A percentile compares a stretch with the other conserved stretches of the same genome.
phyloP scores from a whole-genome alignment of 30 jellyfish, hydroid and myxozoan species.

The Nemopilema nomurai region DNA sequence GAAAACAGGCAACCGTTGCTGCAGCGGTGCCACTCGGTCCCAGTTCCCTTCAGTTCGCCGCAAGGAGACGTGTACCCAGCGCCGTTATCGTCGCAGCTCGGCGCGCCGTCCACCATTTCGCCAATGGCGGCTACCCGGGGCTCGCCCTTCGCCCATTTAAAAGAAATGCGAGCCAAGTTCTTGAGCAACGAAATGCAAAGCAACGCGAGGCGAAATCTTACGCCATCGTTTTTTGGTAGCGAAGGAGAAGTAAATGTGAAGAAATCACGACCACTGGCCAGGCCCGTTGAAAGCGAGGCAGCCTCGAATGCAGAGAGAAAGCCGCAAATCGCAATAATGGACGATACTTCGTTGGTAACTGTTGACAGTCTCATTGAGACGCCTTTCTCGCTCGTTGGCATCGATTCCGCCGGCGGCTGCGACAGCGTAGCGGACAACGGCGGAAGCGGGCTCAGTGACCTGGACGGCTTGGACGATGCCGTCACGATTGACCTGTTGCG shows the following conservation, averaged over 20 bases:
- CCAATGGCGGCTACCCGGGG: constrained; percentile 13
- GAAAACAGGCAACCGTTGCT: constrained; percentile 21
- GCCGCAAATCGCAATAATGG: constrained; percentile 5
- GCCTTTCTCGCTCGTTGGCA: constrained; percentile 30
- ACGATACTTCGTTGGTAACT: constrained; percentile 24
- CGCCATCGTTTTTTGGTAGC: constrained; percentile 31
- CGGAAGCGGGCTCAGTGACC: constrained; percentile 53
- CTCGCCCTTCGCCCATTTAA: constrained; percentile 20
- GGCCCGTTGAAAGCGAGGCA: background rate
- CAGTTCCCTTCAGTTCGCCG: constrained; percentile 51
- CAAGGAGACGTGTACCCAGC: constrained; percentile 47
- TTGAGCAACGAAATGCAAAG: constrained; percentile 23
- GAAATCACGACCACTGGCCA: background rate
- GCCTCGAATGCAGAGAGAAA: constrained; percentile 4
- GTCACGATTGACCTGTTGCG: constrained; percentile 44
- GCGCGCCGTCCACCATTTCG: constrained; percentile 19
- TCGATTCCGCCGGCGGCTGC: constrained; percentile 53
- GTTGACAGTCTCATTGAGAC: constrained; percentile 44
- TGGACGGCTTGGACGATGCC: constrained; percentile 66
- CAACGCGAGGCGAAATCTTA: constrained; percentile 48
- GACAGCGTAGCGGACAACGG: constrained; percentile 28
- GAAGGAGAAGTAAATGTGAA: constrained; percentile 11
- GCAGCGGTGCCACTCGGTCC: constrained; percentile 82
- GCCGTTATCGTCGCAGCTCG: constrained; percentile 76
- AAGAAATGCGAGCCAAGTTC: constrained; percentile 33